Evolutionary conservation across 1,140 invertebrate species (phyloP).

Genomic region (Orchestia grillus): DNA sequence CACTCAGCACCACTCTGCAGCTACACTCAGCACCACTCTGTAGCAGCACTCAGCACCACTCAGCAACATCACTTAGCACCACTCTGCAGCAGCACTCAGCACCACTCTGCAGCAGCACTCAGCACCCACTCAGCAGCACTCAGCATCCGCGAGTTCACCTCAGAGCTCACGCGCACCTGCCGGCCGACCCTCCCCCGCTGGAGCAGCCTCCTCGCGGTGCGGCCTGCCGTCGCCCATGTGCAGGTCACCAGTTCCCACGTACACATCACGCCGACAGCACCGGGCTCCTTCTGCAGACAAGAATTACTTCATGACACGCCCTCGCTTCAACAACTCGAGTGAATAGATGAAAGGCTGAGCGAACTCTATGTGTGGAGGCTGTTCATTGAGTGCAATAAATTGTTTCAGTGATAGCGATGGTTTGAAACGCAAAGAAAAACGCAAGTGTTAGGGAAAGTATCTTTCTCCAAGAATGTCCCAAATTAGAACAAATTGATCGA

Average conservation of each 20-base stretch:
- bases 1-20: background rate
- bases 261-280: conserved; percentile 12
- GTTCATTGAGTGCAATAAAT: background rate
- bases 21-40: background rate
- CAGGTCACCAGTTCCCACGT: conserved; percentile 19
- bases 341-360: background rate
- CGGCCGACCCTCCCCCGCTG: background rate
- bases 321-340: background rate
- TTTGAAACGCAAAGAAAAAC: background rate
- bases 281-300: background rate
- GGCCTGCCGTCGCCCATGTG: background rate
- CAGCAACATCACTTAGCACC: background rate
- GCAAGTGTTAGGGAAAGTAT: background rate
- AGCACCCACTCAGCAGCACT: background rate
- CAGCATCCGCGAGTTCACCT: background rate
- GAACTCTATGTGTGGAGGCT: background rate
- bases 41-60: background rate
- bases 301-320: background rate
- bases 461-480: too few relatives aligned
- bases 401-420: background rate
- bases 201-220: background rate
- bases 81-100: background rate
- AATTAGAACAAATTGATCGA: too few relatives aligned
- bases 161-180: background rate
- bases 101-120: too few relatives aligned